Conservation (phyloP, 2,888 invertebrate species). For the Lasioglossum oenotherae region DNA sequence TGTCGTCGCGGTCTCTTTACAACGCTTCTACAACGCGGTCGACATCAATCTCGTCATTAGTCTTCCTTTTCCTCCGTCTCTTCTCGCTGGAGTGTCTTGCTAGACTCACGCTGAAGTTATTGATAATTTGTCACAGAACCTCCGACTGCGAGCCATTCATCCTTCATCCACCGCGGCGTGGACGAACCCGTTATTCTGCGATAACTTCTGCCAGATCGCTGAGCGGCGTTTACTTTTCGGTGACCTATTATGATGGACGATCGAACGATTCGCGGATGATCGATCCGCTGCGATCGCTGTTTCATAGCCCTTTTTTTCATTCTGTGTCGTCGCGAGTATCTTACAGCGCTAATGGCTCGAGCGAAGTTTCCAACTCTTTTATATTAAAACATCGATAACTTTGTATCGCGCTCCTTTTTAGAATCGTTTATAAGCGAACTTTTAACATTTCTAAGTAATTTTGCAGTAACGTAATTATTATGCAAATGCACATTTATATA, state of each 20-base stretch:
- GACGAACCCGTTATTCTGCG: constrained; percentile 51
- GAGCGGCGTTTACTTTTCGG: constrained; percentile 46
- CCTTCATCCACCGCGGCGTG: constrained; percentile 68
- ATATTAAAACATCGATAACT: not conserved
- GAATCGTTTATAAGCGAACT: not conserved
- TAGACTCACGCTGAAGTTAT: constrained; percentile 72
- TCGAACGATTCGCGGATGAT: constrained; percentile 40
- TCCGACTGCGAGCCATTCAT: constrained; percentile 69
- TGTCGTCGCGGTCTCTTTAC: constrained; percentile 67
- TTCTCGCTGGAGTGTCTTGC: constrained; percentile 60
- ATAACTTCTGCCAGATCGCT: constrained; percentile 47
- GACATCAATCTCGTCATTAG: constrained; percentile 75
- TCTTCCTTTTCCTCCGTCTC: constrained; percentile 65
- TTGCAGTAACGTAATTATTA: no score
- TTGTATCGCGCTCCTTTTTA: not conserved
- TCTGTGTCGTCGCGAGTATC: not conserved
- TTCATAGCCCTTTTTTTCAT: not conserved
- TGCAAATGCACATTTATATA: no score
- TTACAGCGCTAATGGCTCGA: not conserved
- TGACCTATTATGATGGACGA: constrained; percentile 55
- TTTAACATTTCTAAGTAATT: not conserved
- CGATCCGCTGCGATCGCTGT: constrained; percentile 17
- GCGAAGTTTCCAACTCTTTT: not conserved
- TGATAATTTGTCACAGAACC: constrained; percentile 77
- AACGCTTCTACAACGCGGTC: constrained; percentile 61